Evolutionary conservation across 2,113 vertebrate genomes (phyloP).

Genomic region (Amazona guildingii): DNA sequence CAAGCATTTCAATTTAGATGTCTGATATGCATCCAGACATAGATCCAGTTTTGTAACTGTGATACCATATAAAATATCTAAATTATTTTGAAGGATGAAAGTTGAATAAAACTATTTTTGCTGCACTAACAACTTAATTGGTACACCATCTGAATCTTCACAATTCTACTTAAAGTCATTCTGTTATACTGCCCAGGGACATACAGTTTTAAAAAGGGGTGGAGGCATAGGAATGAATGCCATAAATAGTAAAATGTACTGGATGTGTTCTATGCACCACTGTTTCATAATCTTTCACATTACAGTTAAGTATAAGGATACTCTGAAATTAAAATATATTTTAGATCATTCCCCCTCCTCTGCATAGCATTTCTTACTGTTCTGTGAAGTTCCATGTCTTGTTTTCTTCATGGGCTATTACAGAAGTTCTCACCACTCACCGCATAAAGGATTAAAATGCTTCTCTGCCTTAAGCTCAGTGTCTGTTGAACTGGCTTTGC

Average conservation of each 20-base stretch:
- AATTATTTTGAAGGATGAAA: not conserved
- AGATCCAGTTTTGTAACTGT: not conserved
- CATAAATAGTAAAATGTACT: not conserved
- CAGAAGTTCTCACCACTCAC: not conserved
- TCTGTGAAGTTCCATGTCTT: not conserved
- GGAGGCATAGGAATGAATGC: not conserved
- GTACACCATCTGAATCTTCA: not conserved
- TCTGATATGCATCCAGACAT: not conserved
- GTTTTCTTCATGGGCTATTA: conserved; percentile 19
- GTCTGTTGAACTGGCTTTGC: conserved; percentile 50
- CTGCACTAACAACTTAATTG: not conserved
- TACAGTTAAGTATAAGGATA: not conserved
- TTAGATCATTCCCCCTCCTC: not conserved
- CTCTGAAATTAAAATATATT: not conserved
- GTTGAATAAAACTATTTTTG: not conserved
- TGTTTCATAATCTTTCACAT: not conserved
- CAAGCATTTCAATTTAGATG: not conserved
- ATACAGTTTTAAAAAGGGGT: not conserved
- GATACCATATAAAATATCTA: not conserved
- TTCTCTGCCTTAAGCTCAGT: conserved; percentile 31
- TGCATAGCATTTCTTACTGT: not conserved
- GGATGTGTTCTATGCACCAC: not conserved
- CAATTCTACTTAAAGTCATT: not conserved
- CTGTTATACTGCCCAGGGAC: not conserved
- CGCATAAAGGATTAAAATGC: conserved; percentile 26